Evolutionary conservation across 2,797 vertebrate species (phyloP).

Genomic region (Odontamblyopus lacepedii): DNA sequence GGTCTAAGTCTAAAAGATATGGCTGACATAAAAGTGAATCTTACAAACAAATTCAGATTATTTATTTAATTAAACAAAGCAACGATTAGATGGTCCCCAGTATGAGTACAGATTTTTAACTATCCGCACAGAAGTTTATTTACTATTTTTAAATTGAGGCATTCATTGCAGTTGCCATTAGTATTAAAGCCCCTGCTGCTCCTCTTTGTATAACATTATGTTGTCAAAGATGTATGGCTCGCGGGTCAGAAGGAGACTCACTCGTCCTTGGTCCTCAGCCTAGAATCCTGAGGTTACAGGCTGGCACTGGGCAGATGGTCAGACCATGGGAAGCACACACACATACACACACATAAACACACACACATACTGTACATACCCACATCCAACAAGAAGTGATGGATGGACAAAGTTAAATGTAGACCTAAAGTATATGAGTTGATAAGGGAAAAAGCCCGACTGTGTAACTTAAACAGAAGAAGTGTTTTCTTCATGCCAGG

Average conservation of each 20-base stretch:
- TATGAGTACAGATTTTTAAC: too few species aligned
- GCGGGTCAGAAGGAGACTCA: slow-evolving; percentile 38
- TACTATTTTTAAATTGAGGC: not conserved
- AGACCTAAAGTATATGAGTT: not conserved
- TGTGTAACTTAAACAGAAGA: not conserved
- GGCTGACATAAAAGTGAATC: too few species aligned
- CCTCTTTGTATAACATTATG: slow-evolving; percentile 24
- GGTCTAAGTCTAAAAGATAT: too few species aligned
- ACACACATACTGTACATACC: not conserved
- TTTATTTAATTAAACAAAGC: too few species aligned
- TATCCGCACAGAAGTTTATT: not conserved
- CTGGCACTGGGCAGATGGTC: slow-evolving; percentile 66
- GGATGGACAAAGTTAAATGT: slow-evolving; percentile 8
- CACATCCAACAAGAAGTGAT: slow-evolving; percentile 16
- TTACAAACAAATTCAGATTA: too few species aligned
- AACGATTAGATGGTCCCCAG: too few species aligned
- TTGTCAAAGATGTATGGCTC: slow-evolving; percentile 50
- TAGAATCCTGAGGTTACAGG: slow-evolving; percentile 41
- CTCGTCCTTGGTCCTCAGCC: slow-evolving; percentile 46
- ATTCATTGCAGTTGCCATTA: not conserved
- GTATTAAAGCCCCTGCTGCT: slow-evolving; percentile 11
- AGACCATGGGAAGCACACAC: slow-evolving; percentile 34
- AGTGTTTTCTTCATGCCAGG: not conserved
- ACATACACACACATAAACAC: not conserved
- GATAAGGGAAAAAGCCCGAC: not conserved